phyloP scores from a whole-genome alignment of 2,888 invertebrate genomes.

The Epinotia brunnichana region DNA sequence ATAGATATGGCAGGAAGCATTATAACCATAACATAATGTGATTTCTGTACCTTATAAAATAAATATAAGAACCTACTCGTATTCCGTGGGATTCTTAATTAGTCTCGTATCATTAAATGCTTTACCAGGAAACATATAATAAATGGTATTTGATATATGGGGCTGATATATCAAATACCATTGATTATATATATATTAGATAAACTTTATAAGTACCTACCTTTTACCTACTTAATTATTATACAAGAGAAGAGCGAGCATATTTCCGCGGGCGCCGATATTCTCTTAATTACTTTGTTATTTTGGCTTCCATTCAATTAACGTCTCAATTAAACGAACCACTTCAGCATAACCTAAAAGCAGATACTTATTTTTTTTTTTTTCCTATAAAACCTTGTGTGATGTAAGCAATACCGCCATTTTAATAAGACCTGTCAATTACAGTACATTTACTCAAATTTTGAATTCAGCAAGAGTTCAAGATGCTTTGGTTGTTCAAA shows the following conservation, averaged over 20 bases:
- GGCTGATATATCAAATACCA: no score
- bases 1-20: no score
- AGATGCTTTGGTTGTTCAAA: constrained; percentile 44
- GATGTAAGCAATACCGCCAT: constrained; percentile 36
- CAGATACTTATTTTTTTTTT: constrained; percentile 1
- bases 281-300: background rate
- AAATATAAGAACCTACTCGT: no score
- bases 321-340: background rate
- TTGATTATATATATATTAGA: no score
- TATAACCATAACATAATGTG: no score
- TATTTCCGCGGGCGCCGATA: background rate
- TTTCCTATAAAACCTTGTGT: constrained; percentile 37
- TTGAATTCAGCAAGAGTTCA: constrained; percentile 32
- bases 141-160: no score
- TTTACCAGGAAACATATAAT: no score
- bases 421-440: constrained; percentile 34
- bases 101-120: no score
- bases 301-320: background rate
- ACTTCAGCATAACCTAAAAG: constrained; percentile 22
- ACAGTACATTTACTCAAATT: background rate
- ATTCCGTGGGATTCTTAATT: no score
- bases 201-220: no score
- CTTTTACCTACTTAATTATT: no score
- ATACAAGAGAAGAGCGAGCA: background rate
- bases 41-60: no score